A percentile compares a stretch with the other conserved stretches of the same genome.
phyloP scores from a whole-genome alignment of 2,113 vertebrate species.

The Pachypanchax playfairii region DNA sequence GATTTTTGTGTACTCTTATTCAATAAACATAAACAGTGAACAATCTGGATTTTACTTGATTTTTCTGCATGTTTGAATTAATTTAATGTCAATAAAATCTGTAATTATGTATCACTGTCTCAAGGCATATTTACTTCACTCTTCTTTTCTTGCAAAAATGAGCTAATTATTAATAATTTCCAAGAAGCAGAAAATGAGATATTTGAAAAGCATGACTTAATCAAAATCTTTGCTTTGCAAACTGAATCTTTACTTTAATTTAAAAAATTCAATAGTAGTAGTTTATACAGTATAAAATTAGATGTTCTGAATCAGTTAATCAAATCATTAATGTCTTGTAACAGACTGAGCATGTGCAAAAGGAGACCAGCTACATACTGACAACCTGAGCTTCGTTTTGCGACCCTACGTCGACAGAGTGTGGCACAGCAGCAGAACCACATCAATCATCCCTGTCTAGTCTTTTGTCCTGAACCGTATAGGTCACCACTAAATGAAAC shows the following conservation, averaged over 20 bases:
- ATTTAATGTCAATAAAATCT: conserved; percentile 16
- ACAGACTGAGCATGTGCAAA: neutral
- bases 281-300: neutral
- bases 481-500: neutral
- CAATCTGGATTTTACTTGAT: no score
- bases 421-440: conserved; percentile 30
- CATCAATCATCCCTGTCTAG: conserved; percentile 13
- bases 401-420: neutral
- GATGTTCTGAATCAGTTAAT: neutral
- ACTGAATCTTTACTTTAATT: neutral
- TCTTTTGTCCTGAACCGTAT: conserved; percentile 1
- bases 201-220: neutral
- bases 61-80: no score
- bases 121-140: neutral
- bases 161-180: neutral
- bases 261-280: neutral
- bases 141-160: neutral
- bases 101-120: neutral
- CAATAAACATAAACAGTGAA: neutral
- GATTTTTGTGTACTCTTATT: neutral
- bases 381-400: neutral
- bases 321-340: neutral
- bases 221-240: neutral
- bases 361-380: neutral
- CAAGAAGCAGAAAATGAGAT: neutral